Percentiles rank a stretch among this genome's conserved stretches.
Evolutionary conservation across 2,113 vertebrate genomes (phyloP).

Genomic region (Macrotus californicus): DNA sequence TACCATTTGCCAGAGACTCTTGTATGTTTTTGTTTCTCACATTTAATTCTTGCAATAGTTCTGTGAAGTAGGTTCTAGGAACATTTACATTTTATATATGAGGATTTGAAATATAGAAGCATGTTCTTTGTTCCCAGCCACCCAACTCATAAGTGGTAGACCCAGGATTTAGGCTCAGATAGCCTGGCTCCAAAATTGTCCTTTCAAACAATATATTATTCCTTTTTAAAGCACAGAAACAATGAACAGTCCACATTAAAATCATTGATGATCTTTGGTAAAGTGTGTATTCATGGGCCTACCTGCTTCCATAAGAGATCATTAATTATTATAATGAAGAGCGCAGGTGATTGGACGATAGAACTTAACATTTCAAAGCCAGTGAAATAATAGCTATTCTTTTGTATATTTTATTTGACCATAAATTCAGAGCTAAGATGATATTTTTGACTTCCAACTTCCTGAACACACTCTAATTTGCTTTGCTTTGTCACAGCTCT

Average conservation of each 20-base stretch:
- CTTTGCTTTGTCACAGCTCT: not conserved
- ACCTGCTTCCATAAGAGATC: not conserved
- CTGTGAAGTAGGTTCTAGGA: not conserved
- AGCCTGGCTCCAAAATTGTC: not conserved
- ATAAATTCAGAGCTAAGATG: not conserved
- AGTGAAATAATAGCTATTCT: not conserved
- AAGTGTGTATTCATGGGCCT: not conserved
- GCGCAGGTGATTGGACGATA: not conserved
- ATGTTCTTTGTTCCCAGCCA: not conserved
- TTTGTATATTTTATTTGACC: not conserved
- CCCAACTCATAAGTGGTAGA: not conserved
- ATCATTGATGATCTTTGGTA: not conserved
- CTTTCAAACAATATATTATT: not conserved
- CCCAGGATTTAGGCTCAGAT: not conserved
- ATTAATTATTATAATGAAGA: not conserved
- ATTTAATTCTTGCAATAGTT: not conserved
- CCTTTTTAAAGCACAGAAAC: not conserved
- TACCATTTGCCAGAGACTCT: not conserved
- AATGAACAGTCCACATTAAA: not conserved
- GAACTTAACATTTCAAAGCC: not conserved
- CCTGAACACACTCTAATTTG: not conserved
- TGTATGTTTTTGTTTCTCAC: not conserved
- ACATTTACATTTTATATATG: not conserved
- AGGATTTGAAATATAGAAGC: not conserved
- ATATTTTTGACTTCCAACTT: not conserved